Percentiles rank a stretch among this genome's conserved stretches.
These are phyloP conservation scores for Mirza zaza DNA, from an alignment of 2,113 vertebrate species.

Conservation along the genomic window DNA sequence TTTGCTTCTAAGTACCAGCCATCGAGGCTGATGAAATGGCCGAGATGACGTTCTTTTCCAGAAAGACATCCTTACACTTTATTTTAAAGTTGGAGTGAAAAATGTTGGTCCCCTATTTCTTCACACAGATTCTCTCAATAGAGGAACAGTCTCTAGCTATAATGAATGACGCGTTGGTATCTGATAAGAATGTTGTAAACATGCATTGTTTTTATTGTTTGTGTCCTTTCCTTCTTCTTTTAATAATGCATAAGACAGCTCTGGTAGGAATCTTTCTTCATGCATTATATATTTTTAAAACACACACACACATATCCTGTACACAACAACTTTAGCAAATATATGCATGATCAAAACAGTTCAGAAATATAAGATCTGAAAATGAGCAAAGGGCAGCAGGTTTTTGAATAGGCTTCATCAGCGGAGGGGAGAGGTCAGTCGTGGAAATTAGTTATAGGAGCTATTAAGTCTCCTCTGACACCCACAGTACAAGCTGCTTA, in stretches of 20 bases:
- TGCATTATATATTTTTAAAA: conserved; percentile 74
- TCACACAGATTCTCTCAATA: conserved; percentile 83
- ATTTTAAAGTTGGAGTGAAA: conserved; percentile 87
- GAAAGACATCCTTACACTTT: conserved; percentile 87
- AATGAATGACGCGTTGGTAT: conserved; percentile 86
- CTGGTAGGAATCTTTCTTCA: conserved; percentile 74
- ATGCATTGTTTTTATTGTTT: neutral
- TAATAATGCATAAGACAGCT: conserved; percentile 71
- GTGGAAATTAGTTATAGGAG: conserved; percentile 92
- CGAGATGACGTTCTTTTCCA: conserved; percentile 62
- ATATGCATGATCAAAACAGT: conserved; percentile 90
- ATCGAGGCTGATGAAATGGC: conserved; percentile 71
- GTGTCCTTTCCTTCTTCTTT: conserved; percentile 62
- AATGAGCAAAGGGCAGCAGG: conserved; percentile 90
- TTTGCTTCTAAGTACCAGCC: conserved; percentile 70
- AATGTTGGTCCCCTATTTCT: conserved; percentile 85
- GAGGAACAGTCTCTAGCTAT: conserved; percentile 85
- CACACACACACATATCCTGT: conserved; percentile 52
- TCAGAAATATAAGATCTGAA: conserved; percentile 84
- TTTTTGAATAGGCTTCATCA: conserved; percentile 99
- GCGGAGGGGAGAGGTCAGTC: conserved; percentile 93
- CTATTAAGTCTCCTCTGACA: conserved; percentile 93
- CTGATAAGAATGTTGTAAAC: conserved; percentile 77
- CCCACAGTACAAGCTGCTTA: conserved; percentile 91
- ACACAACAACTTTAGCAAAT: conserved; percentile 88